Percentiles rank a stretch among this genome's conserved stretches.
Evolutionary conservation across 2,888 invertebrate genomes (phyloP).

Genomic region (Nomada fabriciana): DNA sequence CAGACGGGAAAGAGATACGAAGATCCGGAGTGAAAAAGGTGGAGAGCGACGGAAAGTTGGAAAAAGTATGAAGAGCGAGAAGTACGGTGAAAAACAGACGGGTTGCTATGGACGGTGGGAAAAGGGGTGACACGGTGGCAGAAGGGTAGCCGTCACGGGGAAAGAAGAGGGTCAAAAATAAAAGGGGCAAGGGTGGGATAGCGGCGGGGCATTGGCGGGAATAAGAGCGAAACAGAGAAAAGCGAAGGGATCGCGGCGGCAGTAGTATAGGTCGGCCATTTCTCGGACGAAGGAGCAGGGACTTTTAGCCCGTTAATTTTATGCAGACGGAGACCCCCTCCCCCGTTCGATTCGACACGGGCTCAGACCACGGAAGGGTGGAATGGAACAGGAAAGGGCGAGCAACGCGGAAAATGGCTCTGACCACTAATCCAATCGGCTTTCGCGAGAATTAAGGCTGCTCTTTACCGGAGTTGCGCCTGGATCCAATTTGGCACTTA

Average conservation of each 20-base stretch:
- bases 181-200: not conserved
- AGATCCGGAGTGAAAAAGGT: not conserved
- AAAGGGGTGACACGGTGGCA: not conserved
- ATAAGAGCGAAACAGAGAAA: constrained; percentile 18
- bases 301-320: constrained; percentile 68
- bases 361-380: constrained; percentile 17
- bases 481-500: constrained; percentile 56
- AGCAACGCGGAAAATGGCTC: constrained; percentile 63
- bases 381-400: constrained; percentile 38
- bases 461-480: constrained; percentile 60
- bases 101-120: not conserved
- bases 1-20: not conserved
- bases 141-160: not conserved
- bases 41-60: not conserved
- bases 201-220: constrained; percentile 18
- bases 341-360: constrained; percentile 62
- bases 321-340: constrained; percentile 50
- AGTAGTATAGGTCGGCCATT: constrained; percentile 51
- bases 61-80: constrained; percentile 5
- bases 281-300: constrained; percentile 55
- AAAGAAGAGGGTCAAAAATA: not conserved
- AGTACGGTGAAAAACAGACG: not conserved
- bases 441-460: constrained; percentile 67
- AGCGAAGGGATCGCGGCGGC: constrained; percentile 1
- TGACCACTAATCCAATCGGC: constrained; percentile 72